phyloP scores from a whole-genome alignment of 1,140 invertebrate species.

The Aplysia californica region DNA sequence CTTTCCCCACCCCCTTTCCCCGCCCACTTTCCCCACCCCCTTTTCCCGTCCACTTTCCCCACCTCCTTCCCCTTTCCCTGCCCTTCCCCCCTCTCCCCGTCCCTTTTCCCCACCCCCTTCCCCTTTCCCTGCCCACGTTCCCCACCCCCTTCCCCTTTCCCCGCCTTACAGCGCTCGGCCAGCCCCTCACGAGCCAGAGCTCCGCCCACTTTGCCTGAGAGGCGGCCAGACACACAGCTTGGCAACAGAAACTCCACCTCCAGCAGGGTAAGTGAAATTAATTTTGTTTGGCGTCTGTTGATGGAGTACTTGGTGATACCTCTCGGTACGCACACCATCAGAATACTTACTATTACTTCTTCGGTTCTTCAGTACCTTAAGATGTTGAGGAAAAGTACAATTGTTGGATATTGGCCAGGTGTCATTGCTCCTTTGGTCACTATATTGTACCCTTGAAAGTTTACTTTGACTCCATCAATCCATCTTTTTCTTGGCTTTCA shows the following conservation, averaged over 20 bases:
- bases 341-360: too few relatives aligned
- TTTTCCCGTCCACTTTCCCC: background rate
- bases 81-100: background rate
- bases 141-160: background rate
- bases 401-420: too few relatives aligned
- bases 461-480: too few relatives aligned
- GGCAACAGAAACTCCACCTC: conserved; percentile 5
- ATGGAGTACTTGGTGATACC: too few relatives aligned
- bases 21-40: background rate
- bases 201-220: conserved; percentile 9
- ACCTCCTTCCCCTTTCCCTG: background rate
- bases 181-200: background rate
- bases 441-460: too few relatives aligned
- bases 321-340: too few relatives aligned
- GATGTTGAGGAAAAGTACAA: too few relatives aligned
- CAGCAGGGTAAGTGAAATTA: conserved; percentile 13
- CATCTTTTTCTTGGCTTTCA: too few relatives aligned
- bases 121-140: background rate
- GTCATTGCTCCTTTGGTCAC: too few relatives aligned
- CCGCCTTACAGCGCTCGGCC: background rate
- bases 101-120: background rate
- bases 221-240: conserved; percentile 16
- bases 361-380: too few relatives aligned
- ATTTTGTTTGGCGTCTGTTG: too few relatives aligned
- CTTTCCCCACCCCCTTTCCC: background rate